Base-by-base conservation (phyloP, 2,888 invertebrate species). In the Apodemia duryi region DNA sequence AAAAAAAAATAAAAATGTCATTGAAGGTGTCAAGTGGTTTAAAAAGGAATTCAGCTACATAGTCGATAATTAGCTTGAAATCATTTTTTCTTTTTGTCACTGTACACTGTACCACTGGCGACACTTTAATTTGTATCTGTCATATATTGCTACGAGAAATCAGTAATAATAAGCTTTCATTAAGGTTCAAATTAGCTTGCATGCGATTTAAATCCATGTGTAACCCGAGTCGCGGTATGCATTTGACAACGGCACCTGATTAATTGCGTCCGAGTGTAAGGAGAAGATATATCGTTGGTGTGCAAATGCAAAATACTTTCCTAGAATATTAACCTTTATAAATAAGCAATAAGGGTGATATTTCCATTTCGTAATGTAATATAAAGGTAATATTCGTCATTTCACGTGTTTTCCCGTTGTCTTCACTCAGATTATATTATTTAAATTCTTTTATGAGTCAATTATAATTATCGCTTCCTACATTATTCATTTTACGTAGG, bases 181-280 rank as follows among this genome's bases (percentile, higher is more conserved):
- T 72, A 73, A 66, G 71, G 72, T 65, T 67, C 69, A 73, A 68
- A 72, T 73, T 60, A 75, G 70, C 71, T 68, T 62, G 70, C 68
- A 63, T 51, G 61, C 65, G 68, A 70, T 72, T 70, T 72, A 71
- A 71, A 69, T 66, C 66, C 71, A 70, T 70, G 75, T 73, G 71
- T 72, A 73, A 73, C 73, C 68, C 66, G 72, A 72, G 74, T 70
- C 72, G 72, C 67, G 70, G 75, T 73, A 69, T 75, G 73, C 75
- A 75, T 84, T 84, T 88, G 89, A 89, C 89, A 89, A 85, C 86
- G 83, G 79, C 80, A 73, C 79, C 88, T 90, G 89, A 90, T 89
- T 89, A 89, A 90, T 90, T 88, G 87, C 88, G 80, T 79, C 81
- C 78, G 80, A 82, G 84, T 84, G 83, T 82, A 83, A 82, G 80